Evolutionary conservation across 2,797 vertebrate species (phyloP), one percentile per base, ranked within the genome.

Genomic region (Moxostoma hubbsi): DNA sequence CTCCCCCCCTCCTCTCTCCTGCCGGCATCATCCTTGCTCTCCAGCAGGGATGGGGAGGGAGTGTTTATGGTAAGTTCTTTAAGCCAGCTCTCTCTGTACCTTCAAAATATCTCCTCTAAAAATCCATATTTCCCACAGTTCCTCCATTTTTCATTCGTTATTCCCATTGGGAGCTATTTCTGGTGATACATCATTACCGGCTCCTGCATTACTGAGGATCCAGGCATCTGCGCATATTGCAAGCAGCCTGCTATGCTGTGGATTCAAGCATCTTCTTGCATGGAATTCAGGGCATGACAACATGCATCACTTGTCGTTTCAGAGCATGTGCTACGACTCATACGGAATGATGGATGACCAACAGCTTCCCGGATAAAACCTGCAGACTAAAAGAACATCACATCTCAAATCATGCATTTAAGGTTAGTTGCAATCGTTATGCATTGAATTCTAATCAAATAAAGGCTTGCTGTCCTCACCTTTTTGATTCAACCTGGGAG

Each of bases 41-140:
- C 80, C 77, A 51, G 81, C 79, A 83, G 77, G 85, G 74, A 77
- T 83, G 81, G 73, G 73, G 73, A 61, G 70, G 86, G 87, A 87
- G 89, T 89, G 87, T 85, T 80, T 87, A 87, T 80, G 93, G 90
- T 92, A 91, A 94, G 91, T 87, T 79, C 86, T 4, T 45, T 53
- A 16, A 73, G 51, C 45, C 61, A 16, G 6, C 69, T 65, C 58
- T 64, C 36, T 79, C 74, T 77, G 47, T 77, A 16, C 67, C 46
- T 82, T 67, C 36, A 53, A 53, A 64, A 59, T 61, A 15, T 72
- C 43, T 75, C 59, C 59, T 79, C 75, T 53, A 58, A 73, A 79
- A 76, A 59, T 11, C 13, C 55, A 64, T 58, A 45, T 36, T 73
- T 81, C 9, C 18, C 54, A 53, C 50, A 36, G 3, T 61, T 67